Evolutionary conservation across 2,113 vertebrate genomes (phyloP).

Genomic region (Todiramphus chloris): DNA sequence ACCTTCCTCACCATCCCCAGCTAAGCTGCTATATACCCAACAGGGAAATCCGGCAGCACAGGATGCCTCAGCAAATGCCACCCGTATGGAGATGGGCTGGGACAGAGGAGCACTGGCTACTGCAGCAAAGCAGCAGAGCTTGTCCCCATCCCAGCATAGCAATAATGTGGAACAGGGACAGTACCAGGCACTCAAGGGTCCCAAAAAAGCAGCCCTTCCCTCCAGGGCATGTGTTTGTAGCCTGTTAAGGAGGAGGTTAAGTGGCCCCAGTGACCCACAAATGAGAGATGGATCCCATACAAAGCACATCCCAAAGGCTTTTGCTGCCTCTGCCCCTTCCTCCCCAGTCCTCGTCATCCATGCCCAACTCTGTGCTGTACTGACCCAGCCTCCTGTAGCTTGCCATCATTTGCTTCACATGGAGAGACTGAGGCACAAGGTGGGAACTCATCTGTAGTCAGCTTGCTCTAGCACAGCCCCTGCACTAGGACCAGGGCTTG

Average conservation of each 20-base stretch:
- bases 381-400: neutral
- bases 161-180: neutral
- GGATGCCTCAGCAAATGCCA: neutral
- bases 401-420: neutral
- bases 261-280: neutral
- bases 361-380: neutral
- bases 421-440: neutral
- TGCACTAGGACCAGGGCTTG: rapidly evolving
- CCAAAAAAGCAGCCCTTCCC: neutral
- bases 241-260: neutral
- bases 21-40: neutral
- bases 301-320: neutral
- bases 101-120: neutral
- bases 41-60: neutral
- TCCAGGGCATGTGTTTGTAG: neutral
- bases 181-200: neutral
- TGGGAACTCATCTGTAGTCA: neutral
- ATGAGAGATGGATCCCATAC: neutral
- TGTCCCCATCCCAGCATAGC: neutral
- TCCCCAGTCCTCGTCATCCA: rapidly evolving
- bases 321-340: neutral
- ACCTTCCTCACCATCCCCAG: neutral
- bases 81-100: rapidly evolving
- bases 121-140: neutral
- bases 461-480: neutral